Percentiles rank a stretch among this genome's conserved stretches.
Conservation (phyloP, 2,113 vertebrate species). For the Emydura subglobosa region DNA sequence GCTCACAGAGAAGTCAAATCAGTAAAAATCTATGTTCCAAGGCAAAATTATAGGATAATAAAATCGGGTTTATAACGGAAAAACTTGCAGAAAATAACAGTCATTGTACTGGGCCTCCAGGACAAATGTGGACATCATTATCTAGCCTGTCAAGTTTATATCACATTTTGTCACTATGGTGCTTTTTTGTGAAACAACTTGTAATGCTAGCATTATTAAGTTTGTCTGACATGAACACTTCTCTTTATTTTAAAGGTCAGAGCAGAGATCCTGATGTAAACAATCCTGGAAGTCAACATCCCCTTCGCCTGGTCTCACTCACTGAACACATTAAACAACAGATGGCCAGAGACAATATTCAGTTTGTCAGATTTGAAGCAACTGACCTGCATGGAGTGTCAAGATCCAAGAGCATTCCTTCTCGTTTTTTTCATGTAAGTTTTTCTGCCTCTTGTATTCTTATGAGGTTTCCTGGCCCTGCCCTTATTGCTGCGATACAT, state of each 20-base stretch:
- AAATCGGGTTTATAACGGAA: not conserved
- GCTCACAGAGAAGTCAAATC: not conserved
- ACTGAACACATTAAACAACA: conserved; percentile 93
- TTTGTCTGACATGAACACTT: conserved; percentile 25
- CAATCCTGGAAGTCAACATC: conserved; percentile 61
- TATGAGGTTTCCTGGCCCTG: not conserved
- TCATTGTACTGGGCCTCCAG: not conserved
- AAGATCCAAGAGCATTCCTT: conserved; percentile 92
- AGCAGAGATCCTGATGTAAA: conserved; percentile 67
- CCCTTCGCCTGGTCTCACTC: conserved; percentile 77
- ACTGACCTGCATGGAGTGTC: conserved; percentile 93
- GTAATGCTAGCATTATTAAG: not conserved
- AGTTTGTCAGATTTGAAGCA: conserved; percentile 93
- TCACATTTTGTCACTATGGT: not conserved
- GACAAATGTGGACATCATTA: not conserved
- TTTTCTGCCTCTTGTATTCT: not conserved
- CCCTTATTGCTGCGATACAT: not conserved
- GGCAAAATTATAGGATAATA: fast-evolving
- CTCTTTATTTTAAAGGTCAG: conserved; percentile 75
- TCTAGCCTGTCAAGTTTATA: not conserved
- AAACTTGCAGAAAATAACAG: not conserved
- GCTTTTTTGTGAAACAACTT: not conserved
- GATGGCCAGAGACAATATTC: conserved; percentile 87
- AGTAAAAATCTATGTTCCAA: not conserved
- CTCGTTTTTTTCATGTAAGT: conserved; percentile 92